Percentiles rank a stretch among this genome's conserved stretches.
These are phyloP conservation scores for Heliconius charithonia DNA, from an alignment of 2,888 invertebrate genomes.

Conservation along the genomic window DNA sequence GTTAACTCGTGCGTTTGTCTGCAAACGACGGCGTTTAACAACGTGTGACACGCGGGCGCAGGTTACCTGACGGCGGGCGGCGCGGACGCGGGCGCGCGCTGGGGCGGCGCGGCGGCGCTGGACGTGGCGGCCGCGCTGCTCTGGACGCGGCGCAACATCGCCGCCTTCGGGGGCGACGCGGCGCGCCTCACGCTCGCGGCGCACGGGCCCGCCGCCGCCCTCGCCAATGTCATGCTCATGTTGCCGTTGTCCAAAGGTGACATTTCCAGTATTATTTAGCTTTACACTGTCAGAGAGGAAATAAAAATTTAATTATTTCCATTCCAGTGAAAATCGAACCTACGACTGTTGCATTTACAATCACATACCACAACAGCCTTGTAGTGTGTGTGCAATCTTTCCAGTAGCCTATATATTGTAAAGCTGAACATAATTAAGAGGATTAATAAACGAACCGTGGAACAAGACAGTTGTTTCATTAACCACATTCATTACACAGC, in stretches of 20 bases:
- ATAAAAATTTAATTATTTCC: too few species aligned
- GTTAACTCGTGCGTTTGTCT: too few species aligned
- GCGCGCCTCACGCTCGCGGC: slow-evolving; percentile 91
- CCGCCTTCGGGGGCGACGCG: slow-evolving; percentile 95
- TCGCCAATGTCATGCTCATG: slow-evolving; percentile 92
- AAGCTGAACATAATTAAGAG: too few species aligned
- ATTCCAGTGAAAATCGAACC: too few species aligned
- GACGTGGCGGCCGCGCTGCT: slow-evolving; percentile 92
- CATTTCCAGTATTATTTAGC: neutral
- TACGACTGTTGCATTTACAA: too few species aligned
- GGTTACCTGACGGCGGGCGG: slow-evolving; percentile 65
- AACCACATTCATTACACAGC: too few species aligned
- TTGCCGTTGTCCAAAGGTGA: slow-evolving; percentile 91
- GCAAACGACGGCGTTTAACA: too few species aligned
- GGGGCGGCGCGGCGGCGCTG: slow-evolving; percentile 83
- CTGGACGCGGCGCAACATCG: slow-evolving; percentile 93
- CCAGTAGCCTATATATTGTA: too few species aligned
- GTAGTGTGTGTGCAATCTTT: too few species aligned
- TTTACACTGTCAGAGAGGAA: neutral
- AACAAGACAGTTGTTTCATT: too few species aligned
- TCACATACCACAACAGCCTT: too few species aligned
- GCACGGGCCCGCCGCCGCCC: slow-evolving; percentile 93
- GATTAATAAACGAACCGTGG: too few species aligned
- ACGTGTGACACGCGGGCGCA: slow-evolving; percentile 39
- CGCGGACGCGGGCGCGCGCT: slow-evolving; percentile 58